Conservation (phyloP, 2,113 vertebrate genomes). For the Cairina moschata region DNA sequence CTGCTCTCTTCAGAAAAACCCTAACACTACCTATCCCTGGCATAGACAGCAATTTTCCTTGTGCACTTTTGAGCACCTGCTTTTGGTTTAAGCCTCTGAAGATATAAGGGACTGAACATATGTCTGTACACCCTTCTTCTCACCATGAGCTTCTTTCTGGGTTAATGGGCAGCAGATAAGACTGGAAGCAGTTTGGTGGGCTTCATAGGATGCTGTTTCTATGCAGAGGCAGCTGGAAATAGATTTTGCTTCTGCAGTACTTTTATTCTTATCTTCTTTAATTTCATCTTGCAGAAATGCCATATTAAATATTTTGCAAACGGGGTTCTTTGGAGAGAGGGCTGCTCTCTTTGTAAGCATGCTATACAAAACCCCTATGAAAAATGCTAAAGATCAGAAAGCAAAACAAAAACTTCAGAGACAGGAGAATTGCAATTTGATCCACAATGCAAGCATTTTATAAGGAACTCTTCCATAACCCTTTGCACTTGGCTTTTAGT, state of each 20-base stretch:
- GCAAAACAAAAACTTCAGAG: not conserved
- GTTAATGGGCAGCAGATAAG: not conserved
- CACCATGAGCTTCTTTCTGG: not conserved
- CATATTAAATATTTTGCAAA: slow-evolving; percentile 31
- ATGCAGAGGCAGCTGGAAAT: slow-evolving; percentile 26
- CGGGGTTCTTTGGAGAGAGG: not conserved
- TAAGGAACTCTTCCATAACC: not conserved
- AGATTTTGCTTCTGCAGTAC: slow-evolving; percentile 39
- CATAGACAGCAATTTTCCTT: not conserved
- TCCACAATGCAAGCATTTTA: not conserved
- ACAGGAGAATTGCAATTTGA: not conserved
- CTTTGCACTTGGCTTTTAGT: not conserved
- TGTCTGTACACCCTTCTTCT: not conserved
- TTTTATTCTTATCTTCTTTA: slow-evolving; percentile 51
- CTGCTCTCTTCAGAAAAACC: not conserved
- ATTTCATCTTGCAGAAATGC: slow-evolving; percentile 42
- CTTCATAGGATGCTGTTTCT: not conserved
- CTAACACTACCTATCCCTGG: not conserved
- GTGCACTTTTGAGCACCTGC: not conserved
- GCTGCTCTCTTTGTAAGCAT: not conserved
- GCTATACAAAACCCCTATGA: not conserved
- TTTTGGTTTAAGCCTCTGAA: not conserved
- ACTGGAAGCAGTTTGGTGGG: not conserved
- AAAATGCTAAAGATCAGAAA: not conserved
- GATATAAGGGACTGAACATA: not conserved